Evolutionary conservation across 2,113 vertebrate species (phyloP).

Genomic region (Hystrix cristata): DNA sequence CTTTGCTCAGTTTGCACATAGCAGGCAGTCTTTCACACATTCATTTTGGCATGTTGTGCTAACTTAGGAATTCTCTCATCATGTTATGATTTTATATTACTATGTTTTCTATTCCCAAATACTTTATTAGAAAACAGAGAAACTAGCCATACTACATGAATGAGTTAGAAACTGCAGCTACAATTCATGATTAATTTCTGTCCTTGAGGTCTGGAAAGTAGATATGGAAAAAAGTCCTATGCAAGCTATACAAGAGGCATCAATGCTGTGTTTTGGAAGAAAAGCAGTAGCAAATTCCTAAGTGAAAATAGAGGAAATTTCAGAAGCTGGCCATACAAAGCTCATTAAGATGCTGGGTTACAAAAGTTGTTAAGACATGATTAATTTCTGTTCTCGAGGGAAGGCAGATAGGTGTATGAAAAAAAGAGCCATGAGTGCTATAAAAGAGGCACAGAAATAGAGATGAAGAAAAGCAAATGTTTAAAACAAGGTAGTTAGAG

Average conservation of each 20-base stretch:
- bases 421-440: neutral
- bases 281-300: constrained; percentile 39
- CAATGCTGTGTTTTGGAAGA: neutral
- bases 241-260: neutral
- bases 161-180: neutral
- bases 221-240: neutral
- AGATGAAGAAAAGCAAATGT: constrained; percentile 31
- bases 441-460: neutral
- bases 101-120: neutral
- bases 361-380: constrained; percentile 52
- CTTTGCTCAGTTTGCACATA: neutral
- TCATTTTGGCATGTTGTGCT: neutral
- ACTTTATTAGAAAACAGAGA: neutral
- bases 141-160: neutral
- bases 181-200: constrained; percentile 34
- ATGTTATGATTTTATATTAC: neutral
- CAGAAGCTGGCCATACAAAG: constrained; percentile 5
- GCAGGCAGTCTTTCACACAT: neutral
- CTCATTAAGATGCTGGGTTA: constrained; percentile 10
- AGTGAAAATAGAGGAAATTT: constrained; percentile 41
- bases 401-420: neutral
- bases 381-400: constrained; percentile 64
- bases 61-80: neutral
- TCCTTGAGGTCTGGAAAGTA: constrained; percentile 47
- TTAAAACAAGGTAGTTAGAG: neutral